Base-by-base conservation (phyloP, 1,140 invertebrate species). In the Diorhabda elongata region DNA sequence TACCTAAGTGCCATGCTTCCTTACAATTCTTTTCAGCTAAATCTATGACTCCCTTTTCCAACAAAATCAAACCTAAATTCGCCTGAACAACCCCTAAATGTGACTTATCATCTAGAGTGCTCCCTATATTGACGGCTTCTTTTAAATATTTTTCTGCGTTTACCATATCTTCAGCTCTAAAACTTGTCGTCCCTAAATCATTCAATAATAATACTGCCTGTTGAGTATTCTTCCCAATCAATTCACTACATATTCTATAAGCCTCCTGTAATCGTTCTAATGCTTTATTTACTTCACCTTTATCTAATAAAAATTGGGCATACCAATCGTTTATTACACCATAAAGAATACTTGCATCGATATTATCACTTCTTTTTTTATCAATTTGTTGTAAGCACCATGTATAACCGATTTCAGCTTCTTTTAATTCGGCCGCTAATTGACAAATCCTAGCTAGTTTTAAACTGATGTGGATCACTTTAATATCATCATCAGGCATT, bases 291-390 rank as follows among this genome's bases (percentile, higher is more conserved):
- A 85, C 85, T 72, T 88, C 84, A 43, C 88, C 85, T 64, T 85
- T 81, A 60, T 89, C 86, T 63, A 94, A 78, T 66, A 93, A 84
- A 78, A 92, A 87, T 74, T 90, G 85, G 1, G 89, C 93, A 84
- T 95, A 96, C 88, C 90, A 94, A 79, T 95, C 91, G 71, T 91
- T 83, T 60, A 86, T 85, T 81, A 94, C 87, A 9, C 89, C 89
- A 76, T 88, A 87, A 4, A 94, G 82, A 61, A 87, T 84, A 76
- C 90, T 85, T 66, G 86, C 80, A 76, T 84, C 78, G 45, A 76
- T 75, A 71, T 85, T 81, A 47, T 80, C 79, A 61, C 84, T 75
- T 47, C 88, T 76, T 67, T 86, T 85, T 42, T 85, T 82, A 71
- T 89, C 78, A 68, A 93, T 85, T 78, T 89, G 84, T 59, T 89